These are phyloP conservation scores for Hypanus sabinus DNA, from an alignment of 2,113 vertebrate genomes.

Conservation along the genomic window DNA sequence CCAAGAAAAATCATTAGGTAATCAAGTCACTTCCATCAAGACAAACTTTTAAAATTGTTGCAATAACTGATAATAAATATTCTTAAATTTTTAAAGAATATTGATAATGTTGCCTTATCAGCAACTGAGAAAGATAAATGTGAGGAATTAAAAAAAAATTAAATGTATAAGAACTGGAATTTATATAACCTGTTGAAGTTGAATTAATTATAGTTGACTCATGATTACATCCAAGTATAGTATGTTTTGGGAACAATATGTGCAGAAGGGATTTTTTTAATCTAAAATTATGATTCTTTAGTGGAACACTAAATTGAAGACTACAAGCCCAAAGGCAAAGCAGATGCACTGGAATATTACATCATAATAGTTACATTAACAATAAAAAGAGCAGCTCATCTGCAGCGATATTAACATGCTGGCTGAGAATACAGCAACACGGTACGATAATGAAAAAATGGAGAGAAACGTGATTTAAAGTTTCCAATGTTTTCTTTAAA, in stretches of 20 bases:
- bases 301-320: not conserved
- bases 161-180: not conserved
- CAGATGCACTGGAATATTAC: not conserved
- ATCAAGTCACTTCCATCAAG: not conserved
- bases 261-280: not conserved
- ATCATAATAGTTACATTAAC: not conserved
- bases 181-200: not conserved
- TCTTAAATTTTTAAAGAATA: not conserved
- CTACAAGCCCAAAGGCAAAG: not conserved
- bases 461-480: no score
- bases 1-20: not conserved
- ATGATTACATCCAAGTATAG: not conserved
- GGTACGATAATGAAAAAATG: not conserved
- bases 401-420: not conserved
- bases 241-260: not conserved
- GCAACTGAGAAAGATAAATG: not conserved
- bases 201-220: not conserved
- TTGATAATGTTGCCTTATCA: not conserved
- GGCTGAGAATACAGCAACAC: not conserved
- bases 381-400: not conserved
- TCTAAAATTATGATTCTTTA: not conserved
- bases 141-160: not conserved
- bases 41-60: not conserved
- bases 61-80: not conserved
- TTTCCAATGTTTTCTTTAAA: not conserved